phyloP scores from a whole-genome alignment of 2,888 invertebrate genomes.

The Nephrotoma guestfalica region DNA sequence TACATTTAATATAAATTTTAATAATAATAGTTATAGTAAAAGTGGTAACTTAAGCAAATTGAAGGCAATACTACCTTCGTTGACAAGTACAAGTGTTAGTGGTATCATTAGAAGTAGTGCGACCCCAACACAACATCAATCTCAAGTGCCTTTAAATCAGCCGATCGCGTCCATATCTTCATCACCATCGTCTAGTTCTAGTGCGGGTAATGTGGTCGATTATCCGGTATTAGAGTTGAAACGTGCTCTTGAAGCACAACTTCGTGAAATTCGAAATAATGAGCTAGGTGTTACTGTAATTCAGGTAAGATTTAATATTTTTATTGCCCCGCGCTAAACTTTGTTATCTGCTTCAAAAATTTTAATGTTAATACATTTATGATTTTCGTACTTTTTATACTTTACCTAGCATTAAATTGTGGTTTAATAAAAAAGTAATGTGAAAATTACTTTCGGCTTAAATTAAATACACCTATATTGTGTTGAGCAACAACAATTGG shows the following conservation, averaged over 20 bases:
- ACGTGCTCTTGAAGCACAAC: conserved; percentile 19
- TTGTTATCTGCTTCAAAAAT: neutral
- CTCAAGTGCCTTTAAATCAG: conserved; percentile 1
- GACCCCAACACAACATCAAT: neutral
- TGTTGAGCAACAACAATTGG: neutral
- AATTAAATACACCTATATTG: neutral
- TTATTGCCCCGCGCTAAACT: neutral
- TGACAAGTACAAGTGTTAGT: neutral
- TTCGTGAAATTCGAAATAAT: conserved; percentile 26
- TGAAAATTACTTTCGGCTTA: neutral
- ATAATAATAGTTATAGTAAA: neutral
- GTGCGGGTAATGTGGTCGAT: neutral
- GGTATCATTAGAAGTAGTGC: neutral
- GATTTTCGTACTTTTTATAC: neutral
- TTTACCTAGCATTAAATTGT: neutral
- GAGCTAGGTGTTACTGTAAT: conserved; percentile 28
- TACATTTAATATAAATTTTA: neutral
- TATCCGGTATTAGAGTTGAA: conserved; percentile 3
- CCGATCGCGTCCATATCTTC: neutral
- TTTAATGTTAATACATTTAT: neutral
- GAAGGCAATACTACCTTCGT: neutral
- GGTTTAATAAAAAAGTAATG: neutral
- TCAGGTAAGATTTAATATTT: conserved; percentile 19
- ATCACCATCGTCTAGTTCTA: neutral
- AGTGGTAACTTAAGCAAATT: neutral